A percentile compares a stretch with the other conserved stretches of the same genome.
These are phyloP conservation scores for Tetanocera ferruginea DNA, from an alignment of 2,888 invertebrate species.

Conservation along the genomic window DNA sequence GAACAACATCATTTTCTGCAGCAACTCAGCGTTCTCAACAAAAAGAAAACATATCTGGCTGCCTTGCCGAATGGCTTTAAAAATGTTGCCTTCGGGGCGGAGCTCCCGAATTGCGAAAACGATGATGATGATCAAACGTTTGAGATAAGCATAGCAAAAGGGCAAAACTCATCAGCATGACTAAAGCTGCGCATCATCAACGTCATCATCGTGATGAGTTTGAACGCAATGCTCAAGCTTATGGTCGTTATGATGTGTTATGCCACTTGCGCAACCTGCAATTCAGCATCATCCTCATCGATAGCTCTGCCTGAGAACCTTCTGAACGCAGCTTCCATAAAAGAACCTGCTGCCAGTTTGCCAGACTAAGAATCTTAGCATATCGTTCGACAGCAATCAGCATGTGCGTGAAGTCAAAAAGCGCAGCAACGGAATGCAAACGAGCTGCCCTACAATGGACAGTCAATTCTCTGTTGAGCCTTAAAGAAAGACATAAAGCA, in stretches of 20 bases:
- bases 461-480: background rate
- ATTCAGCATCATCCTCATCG: background rate
- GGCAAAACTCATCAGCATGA: slow-evolving; percentile 27
- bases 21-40: background rate
- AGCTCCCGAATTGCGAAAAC: slow-evolving; percentile 68
- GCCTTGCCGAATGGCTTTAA: background rate
- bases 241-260: background rate
- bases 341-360: background rate
- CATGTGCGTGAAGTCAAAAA: background rate
- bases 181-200: background rate
- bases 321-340: background rate
- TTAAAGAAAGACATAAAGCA: background rate
- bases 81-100: slow-evolving; percentile 65
- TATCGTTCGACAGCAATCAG: slow-evolving; percentile 18
- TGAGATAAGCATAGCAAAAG: slow-evolving; percentile 6
- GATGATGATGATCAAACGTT: slow-evolving; percentile 22
- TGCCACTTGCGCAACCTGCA: background rate
- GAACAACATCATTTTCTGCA: background rate
- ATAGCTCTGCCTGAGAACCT: background rate
- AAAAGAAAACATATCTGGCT: background rate
- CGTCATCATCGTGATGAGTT: background rate
- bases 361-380: background rate
- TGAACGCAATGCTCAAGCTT: background rate
- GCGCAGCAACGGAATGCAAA: slow-evolving; percentile 25
- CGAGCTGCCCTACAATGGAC: slow-evolving; percentile 17